Evolutionary conservation across 1,140 invertebrate species (phyloP).

Genomic region (Tyrophagus putrescentiae): DNA sequence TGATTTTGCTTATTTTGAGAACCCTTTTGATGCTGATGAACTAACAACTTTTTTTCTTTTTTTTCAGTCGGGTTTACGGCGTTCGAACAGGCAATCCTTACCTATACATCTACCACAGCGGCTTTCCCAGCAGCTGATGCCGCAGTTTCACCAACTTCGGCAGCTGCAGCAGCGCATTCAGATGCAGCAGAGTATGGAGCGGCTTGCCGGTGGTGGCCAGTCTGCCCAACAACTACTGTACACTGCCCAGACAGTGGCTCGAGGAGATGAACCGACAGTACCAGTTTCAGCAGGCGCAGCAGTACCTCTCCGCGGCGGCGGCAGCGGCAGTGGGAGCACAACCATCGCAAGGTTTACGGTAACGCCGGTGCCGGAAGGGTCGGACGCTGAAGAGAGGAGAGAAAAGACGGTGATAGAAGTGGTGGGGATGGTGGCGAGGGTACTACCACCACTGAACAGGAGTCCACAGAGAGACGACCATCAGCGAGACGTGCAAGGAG

Average conservation of each 20-base stretch:
- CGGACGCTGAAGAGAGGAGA: too few relatives aligned
- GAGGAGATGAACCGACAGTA: constrained; percentile 20
- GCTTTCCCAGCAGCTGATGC: constrained; percentile 13
- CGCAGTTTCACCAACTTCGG: constrained; percentile 16
- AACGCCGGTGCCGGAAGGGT: constrained; percentile 15
- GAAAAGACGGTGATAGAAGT: too few relatives aligned
- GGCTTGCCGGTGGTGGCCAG: not conserved
- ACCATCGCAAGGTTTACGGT: constrained; percentile 21
- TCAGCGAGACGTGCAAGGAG: not conserved
- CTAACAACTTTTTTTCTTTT: not conserved
- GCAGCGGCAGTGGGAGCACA: constrained; percentile 13
- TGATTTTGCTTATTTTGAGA: constrained; percentile 1
- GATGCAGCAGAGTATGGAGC: not conserved
- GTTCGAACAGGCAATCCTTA: constrained; percentile 16
- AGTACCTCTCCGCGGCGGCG: not conserved
- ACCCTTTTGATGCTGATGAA: too few relatives aligned
- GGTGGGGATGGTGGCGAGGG: too few relatives aligned
- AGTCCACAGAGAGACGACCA: not conserved
- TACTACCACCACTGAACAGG: too few relatives aligned
- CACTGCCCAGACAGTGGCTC: constrained; percentile 19
- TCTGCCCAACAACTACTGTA: constrained; percentile 21
- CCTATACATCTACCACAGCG: constrained; percentile 14
- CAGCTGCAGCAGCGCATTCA: constrained; percentile 6
- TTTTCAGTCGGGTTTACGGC: not conserved
- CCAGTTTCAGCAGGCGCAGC: constrained; percentile 20